Conservation (phyloP, 2,888 invertebrate species). For the Idaea dimidiata region DNA sequence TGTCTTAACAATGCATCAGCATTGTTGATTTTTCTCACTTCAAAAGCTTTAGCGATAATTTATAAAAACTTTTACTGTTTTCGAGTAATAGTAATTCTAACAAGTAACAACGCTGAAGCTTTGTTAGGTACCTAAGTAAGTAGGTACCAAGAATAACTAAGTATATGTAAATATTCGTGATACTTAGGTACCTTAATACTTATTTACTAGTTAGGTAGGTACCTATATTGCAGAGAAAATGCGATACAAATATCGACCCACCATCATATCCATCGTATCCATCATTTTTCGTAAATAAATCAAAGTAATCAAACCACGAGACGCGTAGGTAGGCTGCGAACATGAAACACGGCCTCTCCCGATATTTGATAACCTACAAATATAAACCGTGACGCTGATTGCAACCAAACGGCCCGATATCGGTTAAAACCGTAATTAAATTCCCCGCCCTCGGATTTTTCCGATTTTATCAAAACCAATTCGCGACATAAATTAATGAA, state of each 20-base stretch:
- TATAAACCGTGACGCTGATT: conserved; percentile 13
- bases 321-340: neutral
- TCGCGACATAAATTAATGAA: conserved; percentile 52
- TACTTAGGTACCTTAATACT: too few species aligned
- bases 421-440: conserved; percentile 28
- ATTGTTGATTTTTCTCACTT: too few species aligned
- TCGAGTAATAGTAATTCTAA: too few species aligned
- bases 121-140: too few species aligned
- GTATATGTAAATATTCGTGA: too few species aligned
- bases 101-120: too few species aligned
- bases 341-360: neutral
- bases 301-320: neutral
- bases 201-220: neutral
- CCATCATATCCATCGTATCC: neutral
- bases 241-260: neutral
- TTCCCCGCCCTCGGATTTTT: conserved; percentile 32
- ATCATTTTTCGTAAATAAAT: neutral
- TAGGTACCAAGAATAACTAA: too few species aligned
- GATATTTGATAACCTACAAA: neutral
- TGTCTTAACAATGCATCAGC: too few species aligned
- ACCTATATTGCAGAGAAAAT: neutral
- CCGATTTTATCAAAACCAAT: conserved; percentile 43
- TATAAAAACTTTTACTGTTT: too few species aligned
- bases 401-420: conserved; percentile 23
- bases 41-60: too few species aligned